Evolutionary conservation across 2,797 vertebrate species (phyloP).

Genomic region (Tympanoctomys barrerae): DNA sequence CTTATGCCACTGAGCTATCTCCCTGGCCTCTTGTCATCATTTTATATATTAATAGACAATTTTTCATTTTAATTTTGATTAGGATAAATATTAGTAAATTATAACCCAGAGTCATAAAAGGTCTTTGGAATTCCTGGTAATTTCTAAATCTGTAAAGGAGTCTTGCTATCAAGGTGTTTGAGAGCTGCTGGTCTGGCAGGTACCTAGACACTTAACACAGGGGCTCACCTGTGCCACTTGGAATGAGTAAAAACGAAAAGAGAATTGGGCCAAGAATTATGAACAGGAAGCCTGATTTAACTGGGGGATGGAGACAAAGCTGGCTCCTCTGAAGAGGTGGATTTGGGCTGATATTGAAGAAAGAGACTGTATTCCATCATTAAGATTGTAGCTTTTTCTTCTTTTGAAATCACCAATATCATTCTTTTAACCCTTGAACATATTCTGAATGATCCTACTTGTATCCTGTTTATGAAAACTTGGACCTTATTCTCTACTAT

Average conservation of each 20-base stretch:
- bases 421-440: not conserved
- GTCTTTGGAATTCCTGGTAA: not conserved
- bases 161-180: not conserved
- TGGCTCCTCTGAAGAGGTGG: not conserved
- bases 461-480: not conserved
- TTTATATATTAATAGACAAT: constrained; percentile 21
- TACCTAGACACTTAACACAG: not conserved
- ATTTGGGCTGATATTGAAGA: not conserved
- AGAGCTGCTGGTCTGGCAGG: not conserved
- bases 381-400: not conserved
- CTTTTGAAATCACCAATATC: not conserved
- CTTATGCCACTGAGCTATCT: no score
- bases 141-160: not conserved
- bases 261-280: not conserved
- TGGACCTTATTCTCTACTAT: not conserved
- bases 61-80: constrained; percentile 34
- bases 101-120: not conserved
- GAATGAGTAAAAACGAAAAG: not conserved
- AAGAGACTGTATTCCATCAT: not conserved
- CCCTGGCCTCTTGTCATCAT: not conserved
- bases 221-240: not conserved
- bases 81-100: not conserved
- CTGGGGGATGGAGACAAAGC: not conserved
- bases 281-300: not conserved
- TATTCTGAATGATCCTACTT: no score